A percentile compares a stretch with the other conserved stretches of the same genome.
Evolutionary conservation across 2,888 invertebrate genomes (phyloP).

Genomic region (Plebejus argus): DNA sequence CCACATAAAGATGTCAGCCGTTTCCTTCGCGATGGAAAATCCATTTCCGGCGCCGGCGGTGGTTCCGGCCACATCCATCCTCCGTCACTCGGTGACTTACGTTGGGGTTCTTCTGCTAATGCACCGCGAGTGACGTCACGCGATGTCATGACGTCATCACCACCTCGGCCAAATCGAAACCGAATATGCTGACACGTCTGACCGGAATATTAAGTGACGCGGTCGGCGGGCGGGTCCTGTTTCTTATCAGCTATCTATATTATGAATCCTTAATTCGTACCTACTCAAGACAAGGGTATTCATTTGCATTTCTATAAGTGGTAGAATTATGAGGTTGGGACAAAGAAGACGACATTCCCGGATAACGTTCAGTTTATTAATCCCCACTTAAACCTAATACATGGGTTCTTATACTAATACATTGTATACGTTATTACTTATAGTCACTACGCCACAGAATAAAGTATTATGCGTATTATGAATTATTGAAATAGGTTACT

Average conservation of each 20-base stretch:
- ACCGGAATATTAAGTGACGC: background rate
- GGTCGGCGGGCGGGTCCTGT: background rate
- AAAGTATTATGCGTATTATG: too few species aligned
- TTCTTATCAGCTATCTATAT: background rate
- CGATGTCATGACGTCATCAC: background rate
- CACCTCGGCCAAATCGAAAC: background rate
- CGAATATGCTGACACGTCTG: background rate
- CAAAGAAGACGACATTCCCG: too few species aligned
- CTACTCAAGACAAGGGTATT: too few species aligned
- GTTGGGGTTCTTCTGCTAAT: background rate
- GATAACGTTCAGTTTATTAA: too few species aligned
- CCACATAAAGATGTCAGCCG: background rate
- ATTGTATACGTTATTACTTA: too few species aligned
- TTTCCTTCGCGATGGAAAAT: constrained; percentile 14
- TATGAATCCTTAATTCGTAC: too few species aligned
- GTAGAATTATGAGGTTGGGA: too few species aligned
- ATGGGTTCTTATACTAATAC: too few species aligned
- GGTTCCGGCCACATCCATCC: constrained; percentile 9
- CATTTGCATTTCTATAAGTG: background rate
- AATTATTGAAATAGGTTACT: too few species aligned
- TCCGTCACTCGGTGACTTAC: background rate
- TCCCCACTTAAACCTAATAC: too few species aligned
- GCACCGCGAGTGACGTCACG: background rate
- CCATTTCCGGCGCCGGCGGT: background rate
- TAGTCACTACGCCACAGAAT: too few species aligned